Evolutionary conservation across 2,113 vertebrate genomes (phyloP).

Genomic region (Naja naja): DNA sequence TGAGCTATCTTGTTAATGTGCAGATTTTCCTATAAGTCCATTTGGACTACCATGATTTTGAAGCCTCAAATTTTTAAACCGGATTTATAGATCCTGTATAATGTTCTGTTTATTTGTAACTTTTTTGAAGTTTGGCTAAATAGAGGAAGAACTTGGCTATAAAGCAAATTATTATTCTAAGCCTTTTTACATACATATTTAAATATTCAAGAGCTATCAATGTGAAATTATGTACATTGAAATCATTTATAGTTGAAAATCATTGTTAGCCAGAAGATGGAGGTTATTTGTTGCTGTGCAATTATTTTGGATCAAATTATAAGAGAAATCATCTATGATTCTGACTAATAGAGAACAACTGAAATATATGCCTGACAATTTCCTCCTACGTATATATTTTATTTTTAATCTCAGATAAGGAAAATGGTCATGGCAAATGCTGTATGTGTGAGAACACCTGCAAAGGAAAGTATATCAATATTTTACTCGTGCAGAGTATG

Average conservation of each 20-base stretch:
- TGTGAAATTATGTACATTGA: conserved; percentile 70
- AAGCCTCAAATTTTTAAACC: conserved; percentile 78
- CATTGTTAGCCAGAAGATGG: conserved; percentile 60
- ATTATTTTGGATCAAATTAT: conserved; percentile 65
- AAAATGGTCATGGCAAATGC: conserved; percentile 41
- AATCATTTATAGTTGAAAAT: conserved; percentile 65
- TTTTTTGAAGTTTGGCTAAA: conserved; percentile 76
- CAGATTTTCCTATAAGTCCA: conserved; percentile 56
- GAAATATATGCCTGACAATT: conserved; percentile 63
- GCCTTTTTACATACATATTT: conserved; percentile 75
- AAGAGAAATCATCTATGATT: conserved; percentile 59
- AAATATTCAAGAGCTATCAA: conserved; percentile 67
- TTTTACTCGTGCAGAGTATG: conserved; percentile 2
- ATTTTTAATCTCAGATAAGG: conserved; percentile 40
- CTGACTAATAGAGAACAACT: conserved; percentile 58
- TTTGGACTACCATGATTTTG: conserved; percentile 64
- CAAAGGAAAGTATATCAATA: conserved; percentile 1
- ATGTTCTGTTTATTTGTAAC: conserved; percentile 74
- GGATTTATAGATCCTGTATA: conserved; percentile 78
- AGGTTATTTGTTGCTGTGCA: conserved; percentile 71
- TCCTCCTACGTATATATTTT: conserved; percentile 45
- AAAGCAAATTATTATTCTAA: conserved; percentile 70
- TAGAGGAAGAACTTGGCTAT: conserved; percentile 73
- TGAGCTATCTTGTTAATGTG: conserved; percentile 62
- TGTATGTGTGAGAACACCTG: conserved; percentile 36